Evolutionary conservation across 2,797 vertebrate species (phyloP), one percentile per base, ranked within the genome.

Genomic region (Gallinago nigripennis): DNA sequence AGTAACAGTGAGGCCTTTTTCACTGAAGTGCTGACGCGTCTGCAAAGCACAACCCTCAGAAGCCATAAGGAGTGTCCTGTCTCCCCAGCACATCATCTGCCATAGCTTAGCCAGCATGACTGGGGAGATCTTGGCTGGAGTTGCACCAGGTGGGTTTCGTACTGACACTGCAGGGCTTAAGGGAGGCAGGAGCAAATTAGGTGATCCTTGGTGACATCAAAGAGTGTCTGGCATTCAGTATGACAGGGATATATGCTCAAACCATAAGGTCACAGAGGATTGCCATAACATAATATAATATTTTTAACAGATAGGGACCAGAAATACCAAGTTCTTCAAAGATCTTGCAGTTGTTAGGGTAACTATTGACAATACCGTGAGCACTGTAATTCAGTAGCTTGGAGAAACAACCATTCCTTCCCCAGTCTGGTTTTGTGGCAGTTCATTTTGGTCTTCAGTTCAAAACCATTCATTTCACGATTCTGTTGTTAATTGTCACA

Each of bases 401-500:
- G 50, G 54, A 48, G 56, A 75, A 90, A 46, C 31, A 53, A 56
- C 4, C 18, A 31, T 86, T 81, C 16, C 25, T 81, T 82, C 16
- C 39, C 46, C 35, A 11, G 30, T 51, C n/a, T 56, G 30, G 6
- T 88, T 71, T 6, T 90, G 27, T 54, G 75, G 77, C 35, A 19
- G n/a, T 70, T 92, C 10, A 8, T 91, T 81, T 86, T 25, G 25
- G 33, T 70, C 15, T 58, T 94, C 24, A 8, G 15, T 77, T 88
- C 75, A 60, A 53, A 92, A 69, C 31, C 0, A 0, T 58, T 91
- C 3, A 19, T 57, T 83, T 86, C 21, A 31, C 31, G 2, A 1
- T 33, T 60, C 58, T 63, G 20, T 35, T 84, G 35, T 63, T 81
- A 31, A 27, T 63, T 72, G 46, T 48, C 11, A 3, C 51, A 65